Evolutionary conservation across 2,888 invertebrate species (phyloP), one percentile per base, ranked within the genome.

Genomic region (Odontocerum albicorne): DNA sequence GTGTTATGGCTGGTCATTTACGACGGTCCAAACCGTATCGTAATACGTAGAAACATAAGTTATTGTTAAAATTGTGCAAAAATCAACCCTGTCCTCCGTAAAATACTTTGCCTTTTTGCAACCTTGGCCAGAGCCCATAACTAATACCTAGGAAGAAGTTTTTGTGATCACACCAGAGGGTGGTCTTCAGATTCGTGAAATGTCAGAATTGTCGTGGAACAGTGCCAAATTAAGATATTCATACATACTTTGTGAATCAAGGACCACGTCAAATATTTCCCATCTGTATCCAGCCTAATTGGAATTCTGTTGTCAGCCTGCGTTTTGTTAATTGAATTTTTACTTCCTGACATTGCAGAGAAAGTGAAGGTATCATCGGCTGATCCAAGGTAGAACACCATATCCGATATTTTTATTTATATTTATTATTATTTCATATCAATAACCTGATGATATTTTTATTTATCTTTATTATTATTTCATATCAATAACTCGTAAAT

Each of bases 131-230:
- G 40, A 33, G 32, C 46, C 40, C 40, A 46, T 21, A 53, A 17
- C n/a, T 16, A 16, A 33, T 51, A 35, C 43, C 35, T 49, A 27
- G 42, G 47, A 47, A 47, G 47, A 47, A 42, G 39, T 55, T 55
- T 40, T 51, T 46, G 56, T 56, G 40, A 46, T 56, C 56, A 51
- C 56, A 46, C 50, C 35, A 51, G 39, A 40, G 46, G 46, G 27
- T 51, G 38, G 47, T 56, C n/a, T n/a, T n/a, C n/a, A 51, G 51
- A 31, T 51, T 42, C 52, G 70, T 71, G 72, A 73, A 73, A 74
- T 70, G 76, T 77, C 77, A 77, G 71, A 73, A 68, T 71, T 72
- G 72, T 70, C 67, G 71, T 74, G 72, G 72, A 73, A 66, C 69
- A 60, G 67, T 73, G 75, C 73, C 72, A 74, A 70, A 50, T 51